Conservation (phyloP, 2,797 vertebrate species). For the Rhabdomys pumilio region DNA sequence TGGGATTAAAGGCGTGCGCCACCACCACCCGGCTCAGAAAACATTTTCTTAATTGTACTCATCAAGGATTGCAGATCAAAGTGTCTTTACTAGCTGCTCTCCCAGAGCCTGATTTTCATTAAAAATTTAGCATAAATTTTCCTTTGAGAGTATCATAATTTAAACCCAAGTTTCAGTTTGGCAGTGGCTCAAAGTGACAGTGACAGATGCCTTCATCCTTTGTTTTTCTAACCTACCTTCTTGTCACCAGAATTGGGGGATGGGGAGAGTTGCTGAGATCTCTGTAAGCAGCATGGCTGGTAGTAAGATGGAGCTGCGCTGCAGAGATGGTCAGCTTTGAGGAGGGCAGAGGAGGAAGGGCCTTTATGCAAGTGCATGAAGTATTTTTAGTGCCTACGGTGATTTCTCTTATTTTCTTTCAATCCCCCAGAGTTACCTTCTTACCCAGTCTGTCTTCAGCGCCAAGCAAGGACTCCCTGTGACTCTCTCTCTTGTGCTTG, state of each 20-base stretch:
- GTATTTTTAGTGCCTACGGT: conserved; percentile 53
- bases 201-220: neutral
- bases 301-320: neutral
- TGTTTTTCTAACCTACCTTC: neutral
- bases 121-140: conserved; percentile 51
- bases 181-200: conserved; percentile 9
- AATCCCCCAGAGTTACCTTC: neutral
- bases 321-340: neutral
- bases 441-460: conserved; percentile 2
- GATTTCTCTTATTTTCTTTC: conserved; percentile 4
- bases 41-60: conserved; percentile 51
- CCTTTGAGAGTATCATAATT: conserved; percentile 38
- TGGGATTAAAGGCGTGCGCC: too few species aligned
- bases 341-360: neutral
- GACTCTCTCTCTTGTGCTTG: neutral
- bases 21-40: neutral
- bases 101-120: conserved; percentile 43
- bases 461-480: neutral
- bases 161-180: conserved; percentile 59
- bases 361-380: neutral
- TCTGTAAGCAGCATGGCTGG: neutral
- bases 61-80: conserved; percentile 25
- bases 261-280: neutral
- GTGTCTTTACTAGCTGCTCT: conserved; percentile 9
- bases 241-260: neutral